Evolutionary conservation across 2,888 invertebrate species (phyloP).

Genomic region (Ectemnius cavifrons): DNA sequence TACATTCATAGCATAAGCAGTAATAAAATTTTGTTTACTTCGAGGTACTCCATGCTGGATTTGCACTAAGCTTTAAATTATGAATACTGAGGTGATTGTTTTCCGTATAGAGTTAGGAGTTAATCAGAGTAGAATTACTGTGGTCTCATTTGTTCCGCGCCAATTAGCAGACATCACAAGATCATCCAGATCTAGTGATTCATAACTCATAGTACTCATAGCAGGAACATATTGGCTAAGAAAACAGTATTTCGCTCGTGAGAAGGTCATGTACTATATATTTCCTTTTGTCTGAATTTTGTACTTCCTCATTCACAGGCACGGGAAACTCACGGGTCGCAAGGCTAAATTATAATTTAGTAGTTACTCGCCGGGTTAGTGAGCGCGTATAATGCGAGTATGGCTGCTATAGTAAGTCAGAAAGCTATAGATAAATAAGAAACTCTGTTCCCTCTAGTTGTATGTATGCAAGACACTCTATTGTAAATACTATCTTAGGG

Average conservation of each 20-base stretch:
- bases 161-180: too few relatives aligned
- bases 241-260: slow-evolving; percentile 38
- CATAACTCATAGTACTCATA: too few relatives aligned
- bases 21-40: slow-evolving; percentile 7
- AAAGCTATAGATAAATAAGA: neutral
- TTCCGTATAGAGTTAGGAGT: too few relatives aligned
- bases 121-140: too few relatives aligned
- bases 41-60: neutral
- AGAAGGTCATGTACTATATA: slow-evolving; percentile 3
- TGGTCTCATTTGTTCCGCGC: too few relatives aligned
- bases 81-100: too few relatives aligned
- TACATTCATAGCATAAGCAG: slow-evolving; percentile 4
- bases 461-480: neutral
- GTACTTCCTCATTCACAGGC: too few relatives aligned
- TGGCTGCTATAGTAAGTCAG: neutral
- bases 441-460: slow-evolving; percentile 32
- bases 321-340: neutral
- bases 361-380: neutral
- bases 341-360: slow-evolving; percentile 5
- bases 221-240: slow-evolving; percentile 11
- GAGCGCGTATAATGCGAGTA: neutral
- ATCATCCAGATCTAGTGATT: too few relatives aligned
- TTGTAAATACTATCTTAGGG: too few relatives aligned
- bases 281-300: neutral
- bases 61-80: slow-evolving; percentile 6